These are phyloP conservation scores for Lepidurus packardi DNA, from an alignment of 1,140 invertebrate genomes.

Conservation along the genomic window DNA sequence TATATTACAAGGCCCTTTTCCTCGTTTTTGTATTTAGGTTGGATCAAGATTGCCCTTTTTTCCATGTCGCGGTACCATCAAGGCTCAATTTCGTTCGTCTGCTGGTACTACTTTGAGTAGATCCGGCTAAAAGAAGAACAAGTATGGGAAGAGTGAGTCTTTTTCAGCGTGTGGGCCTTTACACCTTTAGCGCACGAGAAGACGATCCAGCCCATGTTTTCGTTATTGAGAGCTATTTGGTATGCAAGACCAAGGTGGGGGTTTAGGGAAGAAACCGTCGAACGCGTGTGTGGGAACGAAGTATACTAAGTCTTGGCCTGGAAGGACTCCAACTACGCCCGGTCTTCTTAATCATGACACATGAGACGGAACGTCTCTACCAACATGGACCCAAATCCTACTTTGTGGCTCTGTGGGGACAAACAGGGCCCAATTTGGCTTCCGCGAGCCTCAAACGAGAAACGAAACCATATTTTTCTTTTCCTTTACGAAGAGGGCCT, in stretches of 20 bases:
- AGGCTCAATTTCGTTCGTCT: too few relatives aligned
- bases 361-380: not conserved
- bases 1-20: too few relatives aligned
- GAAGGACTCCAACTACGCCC: not conserved
- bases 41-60: too few relatives aligned
- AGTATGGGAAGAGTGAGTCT: not conserved
- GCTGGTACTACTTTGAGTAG: too few relatives aligned
- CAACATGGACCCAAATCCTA: slow-evolving; percentile 17
- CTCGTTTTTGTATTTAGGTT: too few relatives aligned
- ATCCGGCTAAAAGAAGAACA: too few relatives aligned
- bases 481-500: slow-evolving; percentile 2
- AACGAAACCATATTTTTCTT: slow-evolving; percentile 16
- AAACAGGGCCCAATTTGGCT: slow-evolving; percentile 14
- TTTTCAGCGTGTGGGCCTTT: slow-evolving; percentile 2
- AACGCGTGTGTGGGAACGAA: slow-evolving; percentile 1
- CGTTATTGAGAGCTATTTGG: slow-evolving; percentile 19
- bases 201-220: not conserved
- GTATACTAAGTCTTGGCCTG: not conserved
- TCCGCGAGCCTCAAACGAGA: not conserved
- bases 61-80: too few relatives aligned
- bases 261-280: slow-evolving; percentile 4
- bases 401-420: slow-evolving; percentile 20
- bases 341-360: slow-evolving; percentile 15
- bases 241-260: not conserved
- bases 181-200: slow-evolving; percentile 1